Evolutionary conservation across 2,797 vertebrate species (phyloP), one percentile per base, ranked within the genome.

Genomic region (Naso thynnoides): DNA sequence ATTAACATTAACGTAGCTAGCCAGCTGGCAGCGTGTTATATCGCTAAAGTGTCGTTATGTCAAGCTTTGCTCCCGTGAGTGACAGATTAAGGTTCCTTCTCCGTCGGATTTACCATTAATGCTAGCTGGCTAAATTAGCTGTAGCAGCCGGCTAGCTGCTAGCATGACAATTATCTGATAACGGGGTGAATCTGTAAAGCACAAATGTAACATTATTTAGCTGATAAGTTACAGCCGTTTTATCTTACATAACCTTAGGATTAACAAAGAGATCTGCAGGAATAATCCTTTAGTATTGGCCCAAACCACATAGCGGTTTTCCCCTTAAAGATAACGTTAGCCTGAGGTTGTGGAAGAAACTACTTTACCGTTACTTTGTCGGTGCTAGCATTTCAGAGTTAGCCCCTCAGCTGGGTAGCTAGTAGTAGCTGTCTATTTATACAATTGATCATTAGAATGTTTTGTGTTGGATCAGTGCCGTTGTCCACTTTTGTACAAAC

Each of bases 81-180:
- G 84, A 83, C 86, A 91, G 92, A 92, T 93, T 92, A 93, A 83
- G 79, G 79, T 41, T 85, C 38, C 60, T 70, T 71, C 83, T 84
- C 74, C 70, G 66, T 76, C 85, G 90, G 92, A 92, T 92, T 93
- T 93, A 86, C 63, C 81, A 33, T 49, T 38, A 76, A 79, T 56
- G 88, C 89, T 89, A 89, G 70, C 81, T 26, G 41, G 82, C 73
- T 72, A 83, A 42, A 3, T 58, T 86, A 81, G 90, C 86, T n/a
- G 0, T 58, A 66, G 79, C 80, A 65, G 38, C 56, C 61, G 58
- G 77, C 73, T 84, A 85, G 72, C 78, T 48, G 79, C 55, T 86
- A 87, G 62, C 79, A 42, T 64, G 59, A 41, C 67, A 36, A 18
- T 60, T 61, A 38, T 42, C 31, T 41, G 21, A 49, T 24, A 60